Conservation (phyloP, 2,113 vertebrate species). For the Eubucco bourcierii region DNA sequence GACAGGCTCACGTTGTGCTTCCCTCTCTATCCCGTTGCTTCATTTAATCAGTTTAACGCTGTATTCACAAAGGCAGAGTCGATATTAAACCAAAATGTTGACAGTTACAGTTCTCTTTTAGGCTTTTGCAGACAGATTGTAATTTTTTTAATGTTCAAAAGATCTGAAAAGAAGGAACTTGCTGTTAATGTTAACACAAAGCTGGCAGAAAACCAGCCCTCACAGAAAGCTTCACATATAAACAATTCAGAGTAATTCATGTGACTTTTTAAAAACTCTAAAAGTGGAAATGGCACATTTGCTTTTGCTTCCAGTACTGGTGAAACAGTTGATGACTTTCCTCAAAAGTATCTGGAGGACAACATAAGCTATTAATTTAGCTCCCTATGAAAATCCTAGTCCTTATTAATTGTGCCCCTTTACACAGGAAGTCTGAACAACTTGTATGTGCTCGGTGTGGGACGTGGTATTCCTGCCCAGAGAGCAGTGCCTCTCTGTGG, state of each 20-base stretch:
- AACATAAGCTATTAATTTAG: neutral
- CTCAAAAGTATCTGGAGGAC: slow-evolving; percentile 16
- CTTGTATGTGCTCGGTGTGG: fast-evolving
- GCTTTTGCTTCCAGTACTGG: slow-evolving; percentile 16
- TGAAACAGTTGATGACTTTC: slow-evolving; percentile 18
- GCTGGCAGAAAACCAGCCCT: slow-evolving; percentile 58
- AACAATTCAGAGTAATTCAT: slow-evolving; percentile 58
- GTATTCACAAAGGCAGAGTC: neutral
- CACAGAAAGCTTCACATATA: slow-evolving; percentile 46
- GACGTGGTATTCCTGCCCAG: neutral
- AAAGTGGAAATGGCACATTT: slow-evolving; percentile 51
- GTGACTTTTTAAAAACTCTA: slow-evolving; percentile 34
- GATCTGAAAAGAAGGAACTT: slow-evolving; percentile 64
- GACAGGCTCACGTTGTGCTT: neutral
- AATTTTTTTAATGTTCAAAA: slow-evolving; percentile 58
- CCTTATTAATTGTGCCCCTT: neutral
- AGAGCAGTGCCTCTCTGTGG: neutral
- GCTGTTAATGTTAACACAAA: slow-evolving; percentile 68
- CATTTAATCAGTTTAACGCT: neutral
- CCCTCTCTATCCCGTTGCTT: neutral
- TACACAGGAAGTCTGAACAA: neutral
- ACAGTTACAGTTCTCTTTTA: slow-evolving; percentile 58
- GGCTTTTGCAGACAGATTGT: slow-evolving; percentile 62
- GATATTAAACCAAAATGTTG: slow-evolving; percentile 40
- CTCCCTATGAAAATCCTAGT: neutral